A percentile compares a stretch with the other conserved stretches of the same genome.
phyloP scores from a whole-genome alignment of 2,797 vertebrate genomes.

The Knipowitschia caucasica region DNA sequence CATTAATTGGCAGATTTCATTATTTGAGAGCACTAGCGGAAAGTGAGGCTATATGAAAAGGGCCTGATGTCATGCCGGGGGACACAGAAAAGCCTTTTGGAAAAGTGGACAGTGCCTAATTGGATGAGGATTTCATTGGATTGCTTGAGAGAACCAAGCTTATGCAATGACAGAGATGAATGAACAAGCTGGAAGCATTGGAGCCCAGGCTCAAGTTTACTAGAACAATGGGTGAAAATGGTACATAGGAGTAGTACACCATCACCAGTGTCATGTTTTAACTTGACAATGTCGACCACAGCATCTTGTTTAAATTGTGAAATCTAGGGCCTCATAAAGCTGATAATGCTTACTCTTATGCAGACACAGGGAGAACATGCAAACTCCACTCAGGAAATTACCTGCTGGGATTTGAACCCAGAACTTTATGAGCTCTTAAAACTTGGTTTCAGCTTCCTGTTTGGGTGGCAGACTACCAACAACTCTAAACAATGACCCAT shows the following conservation, averaged over 20 bases:
- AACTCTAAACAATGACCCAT: too few species aligned
- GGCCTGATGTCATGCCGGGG: slow-evolving; percentile 70
- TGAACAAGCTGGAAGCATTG: slow-evolving; percentile 47
- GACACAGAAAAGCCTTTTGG: slow-evolving; percentile 75
- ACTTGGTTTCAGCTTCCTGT: too few species aligned
- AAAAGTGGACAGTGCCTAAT: slow-evolving; percentile 73
- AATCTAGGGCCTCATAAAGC: too few species aligned
- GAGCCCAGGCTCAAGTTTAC: slow-evolving; percentile 49
- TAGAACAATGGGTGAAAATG: slow-evolving; percentile 33
- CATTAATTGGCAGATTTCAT: slow-evolving; percentile 76
- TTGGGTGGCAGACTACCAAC: too few species aligned
- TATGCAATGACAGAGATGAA: slow-evolving; percentile 71
- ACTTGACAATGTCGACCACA: background rate
- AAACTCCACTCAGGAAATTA: too few species aligned
- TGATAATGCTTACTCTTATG: too few species aligned
- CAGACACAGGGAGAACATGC: too few species aligned
- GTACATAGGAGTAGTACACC: slow-evolving; percentile 11
- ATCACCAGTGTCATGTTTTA: slow-evolving; percentile 20
- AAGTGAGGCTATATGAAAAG: slow-evolving; percentile 70
- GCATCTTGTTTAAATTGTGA: too few species aligned
- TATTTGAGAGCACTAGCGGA: slow-evolving; percentile 73
- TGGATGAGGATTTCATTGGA: slow-evolving; percentile 74
- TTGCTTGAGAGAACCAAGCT: slow-evolving; percentile 62
- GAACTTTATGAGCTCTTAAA: too few species aligned
- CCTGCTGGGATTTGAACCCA: too few species aligned